These are phyloP conservation scores for Phrynocephalus vlangalii DNA, from an alignment of 2,797 vertebrate genomes.

Conservation along the genomic window DNA sequence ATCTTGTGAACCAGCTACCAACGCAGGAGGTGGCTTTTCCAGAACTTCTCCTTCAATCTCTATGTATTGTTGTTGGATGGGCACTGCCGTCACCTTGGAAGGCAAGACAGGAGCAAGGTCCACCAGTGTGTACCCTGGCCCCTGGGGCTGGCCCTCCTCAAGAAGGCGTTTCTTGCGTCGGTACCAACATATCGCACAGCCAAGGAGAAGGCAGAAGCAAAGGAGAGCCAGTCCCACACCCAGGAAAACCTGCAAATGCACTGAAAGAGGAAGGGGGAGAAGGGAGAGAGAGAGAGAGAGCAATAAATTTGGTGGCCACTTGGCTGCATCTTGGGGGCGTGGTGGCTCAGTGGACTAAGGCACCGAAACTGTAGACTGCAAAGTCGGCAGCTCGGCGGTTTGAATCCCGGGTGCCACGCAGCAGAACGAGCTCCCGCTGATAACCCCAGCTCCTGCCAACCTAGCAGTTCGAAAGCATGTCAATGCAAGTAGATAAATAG, in stretches of 20 bases:
- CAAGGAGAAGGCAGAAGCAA: slow-evolving; percentile 81
- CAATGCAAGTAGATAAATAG: too few relatives aligned
- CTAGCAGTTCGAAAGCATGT: too few relatives aligned
- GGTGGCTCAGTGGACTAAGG: too few relatives aligned
- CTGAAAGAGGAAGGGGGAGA: slow-evolving; percentile 55
- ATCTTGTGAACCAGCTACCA: slow-evolving; percentile 64
- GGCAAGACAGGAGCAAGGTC: slow-evolving; percentile 66
- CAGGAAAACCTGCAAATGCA: slow-evolving; percentile 82
- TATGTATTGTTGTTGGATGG: slow-evolving; percentile 82
- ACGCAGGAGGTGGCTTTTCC: slow-evolving; percentile 70
- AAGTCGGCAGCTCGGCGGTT: too few relatives aligned
- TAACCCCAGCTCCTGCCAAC: too few relatives aligned
- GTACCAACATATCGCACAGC: slow-evolving; percentile 81
- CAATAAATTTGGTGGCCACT: too few relatives aligned
- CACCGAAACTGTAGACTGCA: too few relatives aligned
- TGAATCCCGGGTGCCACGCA: too few relatives aligned
- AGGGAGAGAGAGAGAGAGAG: too few relatives aligned
- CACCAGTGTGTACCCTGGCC: slow-evolving; percentile 64
- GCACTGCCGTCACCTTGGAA: slow-evolving; percentile 48
- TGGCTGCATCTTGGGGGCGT: too few relatives aligned
- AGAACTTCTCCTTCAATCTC: slow-evolving; percentile 79
- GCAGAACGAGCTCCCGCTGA: too few relatives aligned
- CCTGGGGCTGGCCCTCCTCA: slow-evolving; percentile 65
- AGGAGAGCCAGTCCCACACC: slow-evolving; percentile 82
- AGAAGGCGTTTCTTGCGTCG: slow-evolving; percentile 61